A percentile compares a stretch with the other conserved stretches of the same genome.
Conservation (phyloP, 2,888 invertebrate species). For the Panzeria rudis region DNA sequence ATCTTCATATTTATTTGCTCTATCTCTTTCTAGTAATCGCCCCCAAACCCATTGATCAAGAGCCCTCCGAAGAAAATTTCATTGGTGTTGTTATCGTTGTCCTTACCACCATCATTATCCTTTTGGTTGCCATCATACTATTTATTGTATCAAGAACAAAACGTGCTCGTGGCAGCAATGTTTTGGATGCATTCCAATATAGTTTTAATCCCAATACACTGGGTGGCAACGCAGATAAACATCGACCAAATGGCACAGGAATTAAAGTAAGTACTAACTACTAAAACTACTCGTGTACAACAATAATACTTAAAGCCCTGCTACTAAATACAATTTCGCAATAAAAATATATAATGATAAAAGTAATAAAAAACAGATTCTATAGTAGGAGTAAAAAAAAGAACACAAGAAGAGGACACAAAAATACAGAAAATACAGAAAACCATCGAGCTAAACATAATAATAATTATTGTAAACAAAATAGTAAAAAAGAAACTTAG, state of each 20-base stretch:
- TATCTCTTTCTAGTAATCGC: conserved; percentile 79
- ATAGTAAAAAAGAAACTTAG: conserved; percentile 53
- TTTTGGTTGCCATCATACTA: conserved; percentile 88
- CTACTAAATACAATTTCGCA: conserved; percentile 36
- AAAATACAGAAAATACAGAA: neutral
- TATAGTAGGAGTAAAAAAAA: neutral
- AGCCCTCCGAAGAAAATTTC: conserved; percentile 85
- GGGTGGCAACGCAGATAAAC: conserved; percentile 83
- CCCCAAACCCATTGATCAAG: conserved; percentile 85
- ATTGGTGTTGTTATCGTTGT: conserved; percentile 89
- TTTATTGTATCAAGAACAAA: conserved; percentile 89
- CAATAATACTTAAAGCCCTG: conserved; percentile 47
- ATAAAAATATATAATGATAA: conserved; percentile 40
- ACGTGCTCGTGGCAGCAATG: conserved; percentile 84
- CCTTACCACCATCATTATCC: conserved; percentile 89
- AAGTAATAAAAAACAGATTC: conserved; percentile 71
- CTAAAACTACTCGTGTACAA: conserved; percentile 3
- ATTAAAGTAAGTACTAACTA: conserved; percentile 82
- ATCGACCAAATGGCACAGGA: conserved; percentile 84
- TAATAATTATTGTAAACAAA: conserved; percentile 63
- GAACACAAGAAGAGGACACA: neutral
- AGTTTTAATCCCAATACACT: conserved; percentile 83
- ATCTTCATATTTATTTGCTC: conserved; percentile 46
- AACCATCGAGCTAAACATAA: conserved; percentile 51
- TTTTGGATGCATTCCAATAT: conserved; percentile 83